Base-by-base conservation (phyloP, 2,888 invertebrate species). In the Polymixis flavicincta region DNA sequence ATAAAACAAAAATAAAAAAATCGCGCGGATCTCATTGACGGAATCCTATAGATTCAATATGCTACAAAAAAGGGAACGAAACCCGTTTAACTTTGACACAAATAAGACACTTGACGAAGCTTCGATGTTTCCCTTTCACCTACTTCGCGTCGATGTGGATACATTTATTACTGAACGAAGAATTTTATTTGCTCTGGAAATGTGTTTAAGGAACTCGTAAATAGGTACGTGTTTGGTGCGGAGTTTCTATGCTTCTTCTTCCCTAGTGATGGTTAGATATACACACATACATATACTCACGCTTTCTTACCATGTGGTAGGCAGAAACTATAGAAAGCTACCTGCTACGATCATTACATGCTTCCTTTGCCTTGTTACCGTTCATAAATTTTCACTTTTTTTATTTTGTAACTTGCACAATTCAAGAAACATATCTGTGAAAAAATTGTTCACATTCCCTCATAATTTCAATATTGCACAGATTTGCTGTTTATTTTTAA, bases 61-160 rank as follows among this genome's bases (percentile, higher is more conserved):
- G 59, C 71, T 9, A 67, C 70, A 66, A 37, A 74, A 74, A 78
- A 83, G 32, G 64, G 32, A 67, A 42, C 54, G 54, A 70, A 74
- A 82, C 61, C 22, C 61, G 61, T 84, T 82, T 79, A 72, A 79
- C 82, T 80, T 74, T 73, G 74, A 84, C 84, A 76, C 81, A 78
- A 81, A 84, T 76, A 70, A 78, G 84, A 86, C 74, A 80, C 65
- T 79, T 71, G 84, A 74, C 69, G 83, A 83, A 45, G 66, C 69
- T 57, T 14, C 57, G 25, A 68, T 60, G 68, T 71, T 83, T 52
- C 42, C 65, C 25, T 79, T 68, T 59, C 80, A 69, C 25, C 32
- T 32, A n/a, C 37, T 57, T 19, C 37, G 37, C 59, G 48, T 59
- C 55, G 28, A 52, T 37, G 61, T 67, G 22, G 13, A 59, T 63